Conservation (phyloP, 2,888 invertebrate genomes). For the Dendrolimus houi region DNA sequence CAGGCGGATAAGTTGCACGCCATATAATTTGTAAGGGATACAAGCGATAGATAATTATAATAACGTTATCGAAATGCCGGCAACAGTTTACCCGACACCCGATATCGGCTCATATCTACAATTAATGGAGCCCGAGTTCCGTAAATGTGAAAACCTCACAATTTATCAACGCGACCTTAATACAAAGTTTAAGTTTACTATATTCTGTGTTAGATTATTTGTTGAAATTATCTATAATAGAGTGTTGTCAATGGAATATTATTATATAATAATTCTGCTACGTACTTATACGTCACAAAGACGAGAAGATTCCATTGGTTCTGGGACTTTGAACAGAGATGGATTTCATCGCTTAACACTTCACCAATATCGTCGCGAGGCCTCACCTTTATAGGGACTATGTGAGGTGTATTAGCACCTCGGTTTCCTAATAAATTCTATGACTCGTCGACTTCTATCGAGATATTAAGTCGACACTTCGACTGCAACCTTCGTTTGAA, state of each 20-base stretch:
- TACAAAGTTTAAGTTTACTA: background rate
- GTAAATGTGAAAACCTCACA: constrained; percentile 10
- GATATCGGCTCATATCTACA: constrained; percentile 24
- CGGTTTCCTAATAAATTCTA: too few relatives aligned
- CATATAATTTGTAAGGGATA: background rate
- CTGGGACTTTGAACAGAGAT: too few relatives aligned
- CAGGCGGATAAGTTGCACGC: background rate
- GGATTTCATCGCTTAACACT: too few relatives aligned
- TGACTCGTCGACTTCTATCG: too few relatives aligned
- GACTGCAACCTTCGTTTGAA: too few relatives aligned
- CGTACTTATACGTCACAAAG: too few relatives aligned
- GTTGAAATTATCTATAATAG: background rate
- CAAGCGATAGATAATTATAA: background rate
- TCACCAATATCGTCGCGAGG: too few relatives aligned
- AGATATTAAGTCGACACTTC: too few relatives aligned
- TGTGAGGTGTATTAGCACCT: too few relatives aligned
- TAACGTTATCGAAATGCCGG: background rate
- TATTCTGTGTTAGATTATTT: background rate
- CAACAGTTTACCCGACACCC: background rate
- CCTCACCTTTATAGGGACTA: too few relatives aligned
- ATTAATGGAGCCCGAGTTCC: constrained; percentile 36
- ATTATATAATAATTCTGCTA: background rate
- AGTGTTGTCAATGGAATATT: background rate
- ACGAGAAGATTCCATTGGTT: too few relatives aligned
- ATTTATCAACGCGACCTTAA: background rate